Conservation (phyloP, 2,888 invertebrate species). For the Abscondita cerata region DNA sequence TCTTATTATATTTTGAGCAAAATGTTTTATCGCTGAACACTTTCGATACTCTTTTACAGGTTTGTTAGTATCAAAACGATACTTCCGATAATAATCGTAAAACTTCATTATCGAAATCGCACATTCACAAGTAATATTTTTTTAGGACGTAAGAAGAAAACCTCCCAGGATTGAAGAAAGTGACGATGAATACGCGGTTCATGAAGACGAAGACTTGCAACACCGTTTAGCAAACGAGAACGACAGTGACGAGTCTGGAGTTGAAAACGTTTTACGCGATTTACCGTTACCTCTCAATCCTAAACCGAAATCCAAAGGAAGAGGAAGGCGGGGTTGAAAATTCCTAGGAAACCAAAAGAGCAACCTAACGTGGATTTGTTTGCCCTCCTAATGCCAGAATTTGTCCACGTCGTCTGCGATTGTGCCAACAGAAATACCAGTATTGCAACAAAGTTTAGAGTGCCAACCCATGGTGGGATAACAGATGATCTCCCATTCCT, state of each 20-base stretch:
- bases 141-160: constrained; percentile 58
- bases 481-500: constrained; percentile 10
- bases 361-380: constrained; percentile 2
- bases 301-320: constrained; percentile 25
- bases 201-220: constrained; percentile 43
- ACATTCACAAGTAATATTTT: too few species aligned
- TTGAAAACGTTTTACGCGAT: constrained; percentile 20
- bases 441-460: neutral
- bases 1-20: too few species aligned
- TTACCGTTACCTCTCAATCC: constrained; percentile 27
- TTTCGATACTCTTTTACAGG: too few species aligned
- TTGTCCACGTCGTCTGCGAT: constrained; percentile 43
- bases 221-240: constrained; percentile 41
- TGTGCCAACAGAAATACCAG: neutral
- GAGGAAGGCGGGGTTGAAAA: constrained; percentile 38
- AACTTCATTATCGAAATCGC: too few species aligned
- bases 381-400: constrained; percentile 46
- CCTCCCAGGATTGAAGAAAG: constrained; percentile 58
- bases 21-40: too few species aligned
- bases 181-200: constrained; percentile 50
- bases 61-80: too few species aligned
- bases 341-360: constrained; percentile 40
- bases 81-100: too few species aligned
- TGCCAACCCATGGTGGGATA: neutral
- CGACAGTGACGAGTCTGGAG: constrained; percentile 28